Base-by-base conservation (phyloP, 2,888 invertebrate genomes). In the Drosophila neonasuta region DNA sequence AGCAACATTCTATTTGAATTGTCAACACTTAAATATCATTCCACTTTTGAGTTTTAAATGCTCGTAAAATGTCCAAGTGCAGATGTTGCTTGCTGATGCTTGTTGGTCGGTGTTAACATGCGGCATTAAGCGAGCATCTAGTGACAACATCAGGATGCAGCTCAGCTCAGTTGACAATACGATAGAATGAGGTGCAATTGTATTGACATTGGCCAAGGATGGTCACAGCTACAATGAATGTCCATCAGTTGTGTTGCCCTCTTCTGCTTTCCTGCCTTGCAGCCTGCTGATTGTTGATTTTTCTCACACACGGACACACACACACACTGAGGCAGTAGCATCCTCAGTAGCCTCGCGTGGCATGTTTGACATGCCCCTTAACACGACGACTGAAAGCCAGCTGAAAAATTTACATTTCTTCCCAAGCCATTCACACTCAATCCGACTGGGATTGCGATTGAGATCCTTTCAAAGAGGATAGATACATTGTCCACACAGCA, bases 91-190 rank as follows among this genome's bases (percentile, higher is more conserved):
- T 41, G 39, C 7, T 36, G 34, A 11, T 39, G 13, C 0, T 17
- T 13, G 39, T 39, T 74, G 20, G 4, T 20, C 4, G 82, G 57
- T 70, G 72, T 75, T 77, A 77, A 77, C 83, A 83, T 68, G 74
- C 48, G 15, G 71, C 82, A 79, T 77, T 83, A 86, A 80, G 65
- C 64, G 75, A 68, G 69, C 80, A 77, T 78, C 84, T 76, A 83
- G 66, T 75, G 78, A 68, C 48, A 42, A 17, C 8, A 20, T 45
- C 48, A 54, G 46, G 34, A 51, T 30, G 45, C 17, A 24, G 39
- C 20, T 29, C 45, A 32, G 32, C 32, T 32, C 54, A 20, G 13
- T 44, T 58, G 49, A 10, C 13, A 44, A 32, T 20, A 6, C 24
- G 17, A 1, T 29, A 30, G 41, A 54, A 49, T 29, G 51, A 48